A percentile compares a stretch with the other conserved stretches of the same genome.
phyloP scores from a whole-genome alignment of 2,113 vertebrate genomes.

The Lagopus muta region DNA sequence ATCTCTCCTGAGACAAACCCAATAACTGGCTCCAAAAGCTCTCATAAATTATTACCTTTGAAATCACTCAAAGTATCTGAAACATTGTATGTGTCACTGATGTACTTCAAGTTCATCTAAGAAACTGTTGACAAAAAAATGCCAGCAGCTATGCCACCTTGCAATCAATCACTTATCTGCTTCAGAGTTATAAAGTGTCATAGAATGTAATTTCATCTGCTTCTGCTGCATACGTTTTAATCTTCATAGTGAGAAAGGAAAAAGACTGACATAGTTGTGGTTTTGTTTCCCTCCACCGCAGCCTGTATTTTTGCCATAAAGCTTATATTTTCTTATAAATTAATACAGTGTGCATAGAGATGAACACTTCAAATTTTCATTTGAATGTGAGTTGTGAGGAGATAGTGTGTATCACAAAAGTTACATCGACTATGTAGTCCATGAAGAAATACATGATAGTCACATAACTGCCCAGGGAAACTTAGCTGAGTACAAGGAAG shows the following conservation, averaged over 20 bases:
- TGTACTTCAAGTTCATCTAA: conserved; percentile 78
- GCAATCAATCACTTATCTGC: conserved; percentile 79
- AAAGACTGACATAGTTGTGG: conserved; percentile 62
- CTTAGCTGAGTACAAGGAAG: background rate
- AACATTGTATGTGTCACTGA: conserved; percentile 67
- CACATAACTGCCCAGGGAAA: background rate
- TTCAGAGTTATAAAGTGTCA: conserved; percentile 78
- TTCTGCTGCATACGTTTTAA: conserved; percentile 77
- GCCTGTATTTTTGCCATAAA: background rate
- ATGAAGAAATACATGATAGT: background rate
- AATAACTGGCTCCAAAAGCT: conserved; percentile 75
- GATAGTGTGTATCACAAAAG: background rate
- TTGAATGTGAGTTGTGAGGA: background rate
- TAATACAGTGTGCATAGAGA: background rate
- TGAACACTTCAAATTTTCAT: background rate
- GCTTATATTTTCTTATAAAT: background rate
- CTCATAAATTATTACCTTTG: conserved; percentile 81
- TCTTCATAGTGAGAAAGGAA: conserved; percentile 54
- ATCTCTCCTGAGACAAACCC: conserved; percentile 68
- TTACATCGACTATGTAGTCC: background rate
- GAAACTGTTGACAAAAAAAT: conserved; percentile 74
- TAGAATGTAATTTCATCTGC: conserved; percentile 76
- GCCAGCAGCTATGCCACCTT: conserved; percentile 71
- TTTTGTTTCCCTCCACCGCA: background rate
- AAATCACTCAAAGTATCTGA: conserved; percentile 75